phyloP scores from a whole-genome alignment of 1,140 invertebrate genomes.

The Caligus rogercresseyi region DNA sequence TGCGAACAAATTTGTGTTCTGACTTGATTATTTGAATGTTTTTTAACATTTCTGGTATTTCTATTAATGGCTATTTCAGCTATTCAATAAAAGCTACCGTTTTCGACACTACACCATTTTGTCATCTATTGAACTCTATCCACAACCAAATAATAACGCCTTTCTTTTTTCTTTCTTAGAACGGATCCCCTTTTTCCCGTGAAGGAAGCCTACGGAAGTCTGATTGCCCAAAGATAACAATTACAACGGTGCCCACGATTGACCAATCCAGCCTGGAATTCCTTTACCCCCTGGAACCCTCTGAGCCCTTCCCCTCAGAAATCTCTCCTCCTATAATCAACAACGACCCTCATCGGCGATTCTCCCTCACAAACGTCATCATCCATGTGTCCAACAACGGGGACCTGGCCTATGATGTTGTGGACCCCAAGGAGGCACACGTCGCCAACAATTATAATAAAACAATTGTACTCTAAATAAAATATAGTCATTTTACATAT shows the following conservation, averaged over 20 bases:
- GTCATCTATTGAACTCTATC: too few relatives aligned
- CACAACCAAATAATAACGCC: too few relatives aligned
- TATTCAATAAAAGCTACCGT: too few relatives aligned
- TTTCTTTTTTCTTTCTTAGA: background rate
- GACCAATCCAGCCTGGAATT: conserved; percentile 16
- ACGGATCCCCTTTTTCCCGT: background rate
- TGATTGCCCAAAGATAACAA: conserved; percentile 4
- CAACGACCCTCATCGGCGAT: background rate
- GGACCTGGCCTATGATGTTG: background rate
- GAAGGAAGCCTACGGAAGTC: background rate
- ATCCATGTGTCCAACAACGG: background rate
- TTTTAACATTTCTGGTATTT: too few relatives aligned
- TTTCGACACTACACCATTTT: too few relatives aligned
- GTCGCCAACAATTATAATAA: too few relatives aligned
- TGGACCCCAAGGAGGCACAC: background rate
- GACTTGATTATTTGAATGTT: too few relatives aligned
- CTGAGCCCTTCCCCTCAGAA: background rate
- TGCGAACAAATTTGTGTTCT: too few relatives aligned
- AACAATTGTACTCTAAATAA: too few relatives aligned
- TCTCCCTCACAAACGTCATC: background rate
- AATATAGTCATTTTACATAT: too few relatives aligned
- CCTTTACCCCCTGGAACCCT: conserved; percentile 7
- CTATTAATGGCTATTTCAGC: too few relatives aligned
- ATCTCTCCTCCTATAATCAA: too few relatives aligned
- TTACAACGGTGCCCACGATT: conserved; percentile 5